These are phyloP conservation scores for Colistium nudipinnis DNA, from an alignment of 2,113 vertebrate genomes.

Conservation along the genomic window DNA sequence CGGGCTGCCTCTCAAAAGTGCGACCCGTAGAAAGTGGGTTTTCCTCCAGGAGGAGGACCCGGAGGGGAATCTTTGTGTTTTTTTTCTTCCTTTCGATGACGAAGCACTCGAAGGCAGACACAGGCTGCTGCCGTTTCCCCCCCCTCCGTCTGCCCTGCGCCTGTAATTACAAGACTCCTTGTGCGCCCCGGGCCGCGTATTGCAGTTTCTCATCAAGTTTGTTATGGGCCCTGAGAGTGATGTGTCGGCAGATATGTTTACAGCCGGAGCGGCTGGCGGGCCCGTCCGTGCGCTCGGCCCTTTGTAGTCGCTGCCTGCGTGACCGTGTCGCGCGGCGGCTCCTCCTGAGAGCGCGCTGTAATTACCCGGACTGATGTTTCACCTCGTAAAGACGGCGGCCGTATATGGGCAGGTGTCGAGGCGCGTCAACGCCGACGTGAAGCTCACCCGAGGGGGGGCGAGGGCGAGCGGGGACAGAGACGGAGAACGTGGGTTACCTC, in stretches of 20 bases:
- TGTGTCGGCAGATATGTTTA: conserved; percentile 72
- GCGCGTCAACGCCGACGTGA: conserved; percentile 31
- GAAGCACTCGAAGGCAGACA: conserved; percentile 34
- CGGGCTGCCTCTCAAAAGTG: conserved; percentile 31
- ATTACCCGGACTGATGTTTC: conserved; percentile 60
- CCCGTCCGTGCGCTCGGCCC: conserved; percentile 36
- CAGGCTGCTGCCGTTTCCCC: conserved; percentile 41
- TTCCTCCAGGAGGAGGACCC: conserved; percentile 32
- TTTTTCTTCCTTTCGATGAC: conserved; percentile 61
- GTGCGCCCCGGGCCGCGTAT: conserved; percentile 49
- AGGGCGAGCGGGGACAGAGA: conserved; percentile 39
- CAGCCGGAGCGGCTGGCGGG: conserved; percentile 24
- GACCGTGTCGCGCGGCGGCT: conserved; percentile 48
- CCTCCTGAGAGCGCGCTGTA: conserved; percentile 40
- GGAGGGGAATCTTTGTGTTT: conserved; percentile 52
- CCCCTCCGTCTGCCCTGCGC: conserved; percentile 32
- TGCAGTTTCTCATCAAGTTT: conserved; percentile 68
- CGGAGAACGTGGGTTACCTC: conserved; percentile 69
- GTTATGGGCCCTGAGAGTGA: conserved; percentile 51
- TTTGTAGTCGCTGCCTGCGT: conserved; percentile 46
- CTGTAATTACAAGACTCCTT: conserved; percentile 62
- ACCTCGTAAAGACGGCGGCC: conserved; percentile 43
- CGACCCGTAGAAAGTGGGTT: conserved; percentile 19
- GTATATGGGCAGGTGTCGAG: conserved; percentile 46
- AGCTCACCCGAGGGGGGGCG: conserved; percentile 15